Conservation (phyloP, 2,113 vertebrate species). For the Puntigrus tetrazona region DNA sequence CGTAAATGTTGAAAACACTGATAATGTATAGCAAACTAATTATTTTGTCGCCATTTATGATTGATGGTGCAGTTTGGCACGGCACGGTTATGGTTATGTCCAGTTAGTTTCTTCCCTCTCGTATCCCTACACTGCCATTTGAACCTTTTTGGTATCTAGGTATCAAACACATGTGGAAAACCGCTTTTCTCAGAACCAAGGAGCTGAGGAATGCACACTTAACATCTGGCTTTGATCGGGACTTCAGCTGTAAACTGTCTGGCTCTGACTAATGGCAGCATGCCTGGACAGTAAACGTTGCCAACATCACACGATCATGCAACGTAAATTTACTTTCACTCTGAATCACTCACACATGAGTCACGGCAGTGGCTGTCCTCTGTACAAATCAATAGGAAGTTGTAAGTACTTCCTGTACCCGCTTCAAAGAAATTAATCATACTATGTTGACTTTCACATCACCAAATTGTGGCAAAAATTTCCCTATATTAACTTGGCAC, state of each 20-base stretch:
- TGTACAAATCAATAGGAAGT: background rate
- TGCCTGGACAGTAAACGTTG: constrained; percentile 18
- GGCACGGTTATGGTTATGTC: background rate
- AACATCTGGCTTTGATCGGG: constrained; percentile 51
- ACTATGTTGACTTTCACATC: background rate
- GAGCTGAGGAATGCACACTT: constrained; percentile 14
- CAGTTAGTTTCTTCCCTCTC: background rate
- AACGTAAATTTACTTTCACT: constrained; percentile 29
- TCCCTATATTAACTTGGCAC: background rate
- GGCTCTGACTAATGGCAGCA: constrained; percentile 30
- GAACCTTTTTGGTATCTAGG: no score
- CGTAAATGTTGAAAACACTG: background rate
- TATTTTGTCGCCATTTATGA: background rate
- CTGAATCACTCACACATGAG: background rate
- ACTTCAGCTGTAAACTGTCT: constrained; percentile 24
- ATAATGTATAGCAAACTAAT: background rate
- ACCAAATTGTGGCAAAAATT: background rate
- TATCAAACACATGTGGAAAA: constrained; percentile 4
- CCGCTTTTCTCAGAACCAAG: background rate
- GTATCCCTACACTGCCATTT: background rate
- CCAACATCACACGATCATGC: background rate
- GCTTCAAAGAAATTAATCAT: background rate
- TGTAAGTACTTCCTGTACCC: background rate
- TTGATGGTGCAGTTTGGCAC: background rate
- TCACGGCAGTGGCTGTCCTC: background rate